phyloP scores from a whole-genome alignment of 2,797 vertebrate species.

The Cyclopterus lumpus region DNA sequence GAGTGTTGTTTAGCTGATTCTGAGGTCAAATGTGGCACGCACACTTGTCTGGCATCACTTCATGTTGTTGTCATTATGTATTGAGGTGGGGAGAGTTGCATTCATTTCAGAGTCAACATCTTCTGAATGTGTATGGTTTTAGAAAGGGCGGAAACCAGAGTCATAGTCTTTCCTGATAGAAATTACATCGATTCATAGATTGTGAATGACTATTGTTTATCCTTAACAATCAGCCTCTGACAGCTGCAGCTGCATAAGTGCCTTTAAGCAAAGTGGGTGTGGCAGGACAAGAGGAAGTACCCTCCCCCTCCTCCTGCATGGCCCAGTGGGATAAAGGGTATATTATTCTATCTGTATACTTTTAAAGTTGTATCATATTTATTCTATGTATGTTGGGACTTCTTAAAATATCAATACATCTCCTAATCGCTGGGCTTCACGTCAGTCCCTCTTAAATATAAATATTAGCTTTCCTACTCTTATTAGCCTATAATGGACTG shows the following conservation, averaged over 20 bases:
- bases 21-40: conserved; percentile 51
- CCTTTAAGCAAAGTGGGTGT: conserved; percentile 70
- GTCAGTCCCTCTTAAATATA: not conserved
- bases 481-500: not conserved
- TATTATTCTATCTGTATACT: not conserved
- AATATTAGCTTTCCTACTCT: not conserved
- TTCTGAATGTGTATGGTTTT: not conserved
- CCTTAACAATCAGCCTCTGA: not conserved
- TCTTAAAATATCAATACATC: not conserved
- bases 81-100: not conserved
- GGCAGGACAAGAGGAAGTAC: conserved; percentile 53
- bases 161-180: not conserved
- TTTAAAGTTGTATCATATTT: not conserved
- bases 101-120: not conserved
- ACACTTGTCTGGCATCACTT: conserved; percentile 1
- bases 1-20: conserved; percentile 19
- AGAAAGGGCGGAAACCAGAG: not conserved
- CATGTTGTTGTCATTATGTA: not conserved
- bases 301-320: conserved; percentile 19
- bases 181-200: not conserved
- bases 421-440: not conserved
- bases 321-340: not conserved
- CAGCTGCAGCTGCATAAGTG: conserved; percentile 36
- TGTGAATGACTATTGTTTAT: not conserved
- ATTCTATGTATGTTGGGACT: not conserved